Conservation (phyloP, 2,888 invertebrate species). For the Nephrotoma flavescens region DNA sequence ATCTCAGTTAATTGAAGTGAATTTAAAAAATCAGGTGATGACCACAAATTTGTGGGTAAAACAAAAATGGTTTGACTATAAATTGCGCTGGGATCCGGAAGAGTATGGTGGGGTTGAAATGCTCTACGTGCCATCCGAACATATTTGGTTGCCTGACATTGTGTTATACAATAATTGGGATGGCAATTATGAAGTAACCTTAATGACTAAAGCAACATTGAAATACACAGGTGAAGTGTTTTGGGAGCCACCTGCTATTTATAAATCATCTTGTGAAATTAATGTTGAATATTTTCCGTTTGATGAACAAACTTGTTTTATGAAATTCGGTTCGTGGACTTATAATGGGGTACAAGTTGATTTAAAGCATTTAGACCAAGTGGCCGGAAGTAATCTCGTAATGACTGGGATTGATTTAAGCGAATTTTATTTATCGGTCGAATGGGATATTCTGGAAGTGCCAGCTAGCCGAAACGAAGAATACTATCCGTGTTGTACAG, state of each 20-base stretch:
- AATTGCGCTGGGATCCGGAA: conserved; percentile 74
- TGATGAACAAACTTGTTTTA: conserved; percentile 88
- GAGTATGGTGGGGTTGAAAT: conserved; percentile 85
- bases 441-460: conserved; percentile 95
- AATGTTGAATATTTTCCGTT: conserved; percentile 96
- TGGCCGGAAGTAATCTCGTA: conserved; percentile 71
- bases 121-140: conserved; percentile 87
- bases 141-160: conserved; percentile 94
- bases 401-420: conserved; percentile 82
- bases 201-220: conserved; percentile 92
- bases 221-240: conserved; percentile 81
- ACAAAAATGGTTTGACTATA: conserved; percentile 89
- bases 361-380: conserved; percentile 63
- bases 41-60: conserved; percentile 90
- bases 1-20: conserved; percentile 82
- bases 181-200: conserved; percentile 76
- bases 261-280: conserved; percentile 81
- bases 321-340: conserved; percentile 96
- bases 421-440: conserved; percentile 92
- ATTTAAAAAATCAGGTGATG: conserved; percentile 86
- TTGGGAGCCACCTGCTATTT: conserved; percentile 94
- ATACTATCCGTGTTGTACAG: conserved; percentile 76
- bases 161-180: conserved; percentile 89
- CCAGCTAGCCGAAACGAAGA: conserved; percentile 84
- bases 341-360: conserved; percentile 85